These are phyloP conservation scores for Piprites chloris DNA, from an alignment of 2,113 vertebrate genomes.

Conservation along the genomic window DNA sequence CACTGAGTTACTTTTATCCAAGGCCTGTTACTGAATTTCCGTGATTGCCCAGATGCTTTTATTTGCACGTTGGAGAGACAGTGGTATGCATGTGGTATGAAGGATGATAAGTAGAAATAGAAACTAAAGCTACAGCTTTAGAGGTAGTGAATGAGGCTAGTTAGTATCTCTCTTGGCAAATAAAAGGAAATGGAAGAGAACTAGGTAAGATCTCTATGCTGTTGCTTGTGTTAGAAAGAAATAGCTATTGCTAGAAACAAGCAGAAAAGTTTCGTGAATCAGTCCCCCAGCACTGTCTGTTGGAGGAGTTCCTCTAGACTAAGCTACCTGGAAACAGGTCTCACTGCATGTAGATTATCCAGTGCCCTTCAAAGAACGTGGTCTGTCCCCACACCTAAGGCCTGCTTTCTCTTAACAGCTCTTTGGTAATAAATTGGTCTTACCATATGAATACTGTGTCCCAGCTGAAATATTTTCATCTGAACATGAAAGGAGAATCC, in stretches of 20 bases:
- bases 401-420: not conserved
- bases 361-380: not conserved
- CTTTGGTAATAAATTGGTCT: not conserved
- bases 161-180: not conserved
- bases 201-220: rapidly evolving
- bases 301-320: not conserved
- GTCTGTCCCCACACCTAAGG: not conserved
- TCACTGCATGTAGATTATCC: not conserved
- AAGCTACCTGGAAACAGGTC: not conserved
- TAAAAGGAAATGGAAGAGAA: not conserved
- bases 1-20: not conserved
- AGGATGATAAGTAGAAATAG: not conserved
- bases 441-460: rapidly evolving
- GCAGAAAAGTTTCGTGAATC: not conserved
- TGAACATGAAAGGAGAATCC: not conserved
- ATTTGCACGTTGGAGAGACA: not conserved
- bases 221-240: not conserved
- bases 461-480: not conserved
- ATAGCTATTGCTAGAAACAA: not conserved
- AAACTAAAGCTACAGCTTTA: not conserved
- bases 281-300: not conserved
- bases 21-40: not conserved
- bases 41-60: not conserved
- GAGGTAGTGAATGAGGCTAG: not conserved
- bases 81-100: rapidly evolving